Evolutionary conservation across 2,888 invertebrate species (phyloP).

Genomic region (Argynnis bischoffii): DNA sequence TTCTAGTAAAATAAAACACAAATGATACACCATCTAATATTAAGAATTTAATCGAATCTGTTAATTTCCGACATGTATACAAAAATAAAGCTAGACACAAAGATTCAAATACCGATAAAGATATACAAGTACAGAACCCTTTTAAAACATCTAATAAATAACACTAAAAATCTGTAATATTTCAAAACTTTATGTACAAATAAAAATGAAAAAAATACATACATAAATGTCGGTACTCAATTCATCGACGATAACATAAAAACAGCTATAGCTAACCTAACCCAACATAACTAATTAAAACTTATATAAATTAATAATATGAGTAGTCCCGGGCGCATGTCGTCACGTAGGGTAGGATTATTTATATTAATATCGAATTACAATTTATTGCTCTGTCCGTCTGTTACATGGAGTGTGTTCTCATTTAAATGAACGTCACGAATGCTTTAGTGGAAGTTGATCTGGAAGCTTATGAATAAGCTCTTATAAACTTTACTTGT

Average conservation of each 20-base stretch:
- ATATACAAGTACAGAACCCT: too few species aligned
- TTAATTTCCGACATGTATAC: too few species aligned
- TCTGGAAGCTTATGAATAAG: background rate
- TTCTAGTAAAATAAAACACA: too few species aligned
- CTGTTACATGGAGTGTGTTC: conserved; percentile 34
- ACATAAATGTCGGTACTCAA: too few species aligned
- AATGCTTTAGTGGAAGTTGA: background rate
- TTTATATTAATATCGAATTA: conserved; percentile 75
- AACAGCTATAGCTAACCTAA: background rate
- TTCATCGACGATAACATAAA: background rate
- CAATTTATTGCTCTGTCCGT: conserved; percentile 60
- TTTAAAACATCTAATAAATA: too few species aligned
- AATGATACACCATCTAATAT: too few species aligned
- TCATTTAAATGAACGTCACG: conserved; percentile 15
- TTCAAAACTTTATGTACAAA: too few species aligned
- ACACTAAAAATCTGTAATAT: too few species aligned
- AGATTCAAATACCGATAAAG: too few species aligned
- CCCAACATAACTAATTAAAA: conserved; percentile 39
- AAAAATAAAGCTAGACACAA: too few species aligned
- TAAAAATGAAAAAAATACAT: too few species aligned
- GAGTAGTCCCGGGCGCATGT: conserved; percentile 56
- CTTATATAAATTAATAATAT: conserved; percentile 52
- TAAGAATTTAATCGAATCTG: too few species aligned
- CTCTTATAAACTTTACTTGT: background rate
- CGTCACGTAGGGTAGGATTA: conserved; percentile 66